A percentile compares a stretch with the other conserved stretches of the same genome.
Evolutionary conservation across 2,888 invertebrate species (phyloP).

Genomic region (Ceratothoa steindachneri): DNA sequence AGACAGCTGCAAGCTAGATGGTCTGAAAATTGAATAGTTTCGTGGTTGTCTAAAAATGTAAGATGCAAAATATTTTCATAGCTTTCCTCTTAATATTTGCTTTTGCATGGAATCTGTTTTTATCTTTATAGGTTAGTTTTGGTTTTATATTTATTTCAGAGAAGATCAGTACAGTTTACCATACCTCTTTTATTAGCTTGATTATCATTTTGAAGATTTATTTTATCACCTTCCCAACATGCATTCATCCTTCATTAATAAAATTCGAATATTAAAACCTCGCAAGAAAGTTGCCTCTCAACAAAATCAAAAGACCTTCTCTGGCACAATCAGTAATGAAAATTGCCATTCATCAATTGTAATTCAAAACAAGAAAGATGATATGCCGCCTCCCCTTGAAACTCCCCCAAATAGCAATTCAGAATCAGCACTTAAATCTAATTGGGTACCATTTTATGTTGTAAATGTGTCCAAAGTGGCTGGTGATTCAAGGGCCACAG

Average conservation of each 20-base stretch:
- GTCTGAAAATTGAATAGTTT: no score
- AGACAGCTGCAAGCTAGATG: no score
- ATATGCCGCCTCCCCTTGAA: neutral
- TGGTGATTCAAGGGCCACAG: neutral
- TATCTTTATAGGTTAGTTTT: neutral
- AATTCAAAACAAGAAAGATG: neutral
- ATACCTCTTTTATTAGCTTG: no score
- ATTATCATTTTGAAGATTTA: no score
- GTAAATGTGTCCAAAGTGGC: neutral
- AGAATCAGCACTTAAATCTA: neutral
- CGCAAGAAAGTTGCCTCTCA: neutral
- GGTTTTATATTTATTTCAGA: neutral
- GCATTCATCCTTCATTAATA: neutral
- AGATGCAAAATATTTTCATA: no score
- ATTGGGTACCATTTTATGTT: constrained; percentile 9
- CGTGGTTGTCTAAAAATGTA: no score
- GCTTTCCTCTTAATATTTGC: no score
- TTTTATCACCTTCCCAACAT: neutral
- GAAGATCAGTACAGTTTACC: neutral
- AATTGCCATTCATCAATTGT: constrained; percentile 2
- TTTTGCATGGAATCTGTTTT: neutral
- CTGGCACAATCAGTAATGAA: neutral
- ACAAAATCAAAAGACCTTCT: neutral
- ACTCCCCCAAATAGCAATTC: neutral
- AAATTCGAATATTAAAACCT: constrained; percentile 3